A percentile compares a stretch with the other conserved stretches of the same genome.
phyloP scores from a whole-genome alignment of 1,140 invertebrate species.

The Hormaphis cornu region DNA sequence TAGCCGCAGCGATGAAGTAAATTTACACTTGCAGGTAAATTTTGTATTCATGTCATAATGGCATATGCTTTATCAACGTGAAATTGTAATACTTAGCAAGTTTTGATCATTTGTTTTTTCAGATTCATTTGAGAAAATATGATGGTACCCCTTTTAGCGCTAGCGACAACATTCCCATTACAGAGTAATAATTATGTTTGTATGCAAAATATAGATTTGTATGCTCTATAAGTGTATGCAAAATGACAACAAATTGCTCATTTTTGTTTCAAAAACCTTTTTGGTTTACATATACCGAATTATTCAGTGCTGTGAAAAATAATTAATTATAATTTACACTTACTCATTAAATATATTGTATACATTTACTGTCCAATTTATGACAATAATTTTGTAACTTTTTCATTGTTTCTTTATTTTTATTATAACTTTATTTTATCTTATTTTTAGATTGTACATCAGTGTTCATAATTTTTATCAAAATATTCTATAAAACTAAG shows the following conservation, averaged over 20 bases:
- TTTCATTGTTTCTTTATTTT: not conserved
- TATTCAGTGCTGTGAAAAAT: not conserved
- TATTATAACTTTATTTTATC: not conserved
- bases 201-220: no score
- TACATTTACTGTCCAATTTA: not conserved
- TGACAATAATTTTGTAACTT: not conserved
- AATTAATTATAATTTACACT: not conserved
- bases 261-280: not conserved
- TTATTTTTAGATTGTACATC: not conserved
- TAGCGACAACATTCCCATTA: constrained; percentile 15
- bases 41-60: no score
- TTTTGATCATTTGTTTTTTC: not conserved
- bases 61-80: no score
- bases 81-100: no score
- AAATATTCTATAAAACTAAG: no score
- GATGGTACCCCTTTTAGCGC: constrained; percentile 32
- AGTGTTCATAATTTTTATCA: not conserved
- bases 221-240: not conserved
- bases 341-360: not conserved
- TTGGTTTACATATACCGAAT: not conserved
- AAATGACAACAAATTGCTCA: not conserved
- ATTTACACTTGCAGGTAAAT: constrained; percentile 75
- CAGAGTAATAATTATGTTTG: not conserved
- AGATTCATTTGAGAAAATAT: constrained; percentile 34
- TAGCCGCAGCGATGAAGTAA: constrained; percentile 79